Evolutionary conservation across 2,888 invertebrate species (phyloP).

Genomic region (Ectropis crepuscularia): DNA sequence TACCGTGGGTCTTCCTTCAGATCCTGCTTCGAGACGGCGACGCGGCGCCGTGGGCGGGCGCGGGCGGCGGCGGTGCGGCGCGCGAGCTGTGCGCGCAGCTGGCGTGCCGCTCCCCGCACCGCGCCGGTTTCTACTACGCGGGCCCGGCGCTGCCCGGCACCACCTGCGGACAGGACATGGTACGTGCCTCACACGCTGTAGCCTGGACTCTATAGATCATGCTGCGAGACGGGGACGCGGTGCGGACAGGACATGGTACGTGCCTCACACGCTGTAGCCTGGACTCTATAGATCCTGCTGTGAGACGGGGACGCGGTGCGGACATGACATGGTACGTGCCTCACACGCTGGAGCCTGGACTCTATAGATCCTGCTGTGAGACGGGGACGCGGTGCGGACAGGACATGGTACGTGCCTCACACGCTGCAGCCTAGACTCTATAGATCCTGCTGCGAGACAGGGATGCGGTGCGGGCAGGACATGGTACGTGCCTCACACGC

Average conservation of each 20-base stretch:
- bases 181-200: conserved; percentile 46
- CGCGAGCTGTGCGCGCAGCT: conserved; percentile 86
- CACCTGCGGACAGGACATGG: conserved; percentile 87
- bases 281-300: no score
- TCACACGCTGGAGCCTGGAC: no score
- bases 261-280: no score
- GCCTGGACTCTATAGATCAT: no score
- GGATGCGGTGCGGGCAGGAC: no score
- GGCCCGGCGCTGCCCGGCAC: conserved; percentile 94
- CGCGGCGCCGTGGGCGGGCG: conserved; percentile 83
- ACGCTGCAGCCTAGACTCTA: no score
- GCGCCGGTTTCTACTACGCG: conserved; percentile 90
- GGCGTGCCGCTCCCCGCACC: conserved; percentile 89
- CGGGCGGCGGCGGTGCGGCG: conserved; percentile 67
- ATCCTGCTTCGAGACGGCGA: conserved; percentile 87
- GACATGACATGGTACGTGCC: no score
- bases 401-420: conserved; percentile 73
- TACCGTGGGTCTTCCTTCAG: conserved; percentile 45
- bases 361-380: conserved; percentile 86
- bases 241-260: no score
- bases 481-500: no score
- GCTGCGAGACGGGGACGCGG: no score
- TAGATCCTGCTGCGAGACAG: no score
- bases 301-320: no score
- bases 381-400: conserved; percentile 89